These are phyloP conservation scores for Monopis laevigella DNA, from an alignment of 2,888 invertebrate species.

Conservation along the genomic window DNA sequence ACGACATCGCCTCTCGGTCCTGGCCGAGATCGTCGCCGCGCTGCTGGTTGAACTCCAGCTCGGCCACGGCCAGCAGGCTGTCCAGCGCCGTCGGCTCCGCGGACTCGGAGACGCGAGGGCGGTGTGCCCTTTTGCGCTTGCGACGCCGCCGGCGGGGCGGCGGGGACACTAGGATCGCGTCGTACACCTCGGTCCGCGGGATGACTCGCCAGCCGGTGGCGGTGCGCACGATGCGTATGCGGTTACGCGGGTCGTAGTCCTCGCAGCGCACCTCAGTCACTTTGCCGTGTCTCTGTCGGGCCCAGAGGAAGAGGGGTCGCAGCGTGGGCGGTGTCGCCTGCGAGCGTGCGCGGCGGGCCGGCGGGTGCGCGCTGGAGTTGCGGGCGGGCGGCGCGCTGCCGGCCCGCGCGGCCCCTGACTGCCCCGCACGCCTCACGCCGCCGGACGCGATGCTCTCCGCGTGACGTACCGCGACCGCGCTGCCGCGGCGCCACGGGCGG, in stretches of 20 bases:
- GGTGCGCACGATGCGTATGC: slow-evolving; percentile 84
- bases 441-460: slow-evolving; percentile 14
- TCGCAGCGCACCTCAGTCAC: slow-evolving; percentile 88
- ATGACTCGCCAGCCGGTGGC: slow-evolving; percentile 76
- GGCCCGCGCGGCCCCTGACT: slow-evolving; percentile 49
- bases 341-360: slow-evolving; percentile 49
- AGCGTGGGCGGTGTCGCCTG: slow-evolving; percentile 43
- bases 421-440: slow-evolving; percentile 21
- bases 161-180: slow-evolving; percentile 48
- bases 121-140: too few relatives aligned
- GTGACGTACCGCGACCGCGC: slow-evolving; percentile 21
- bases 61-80: slow-evolving; percentile 71
- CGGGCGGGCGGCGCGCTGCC: slow-evolving; percentile 59
- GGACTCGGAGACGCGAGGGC: slow-evolving; percentile 24
- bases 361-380: slow-evolving; percentile 56
- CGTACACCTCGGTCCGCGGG: slow-evolving; percentile 76
- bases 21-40: slow-evolving; percentile 42
- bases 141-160: slow-evolving; percentile 32
- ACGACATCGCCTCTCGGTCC: slow-evolving; percentile 50
- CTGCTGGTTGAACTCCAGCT: slow-evolving; percentile 71
- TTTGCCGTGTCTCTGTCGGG: slow-evolving; percentile 79
- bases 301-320: slow-evolving; percentile 87
- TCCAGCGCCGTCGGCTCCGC: slow-evolving; percentile 45
- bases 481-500: slow-evolving; percentile 40
- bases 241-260: slow-evolving; percentile 87